Evolutionary conservation across 2,113 vertebrate species (phyloP).

Genomic region (Silurus glanis): DNA sequence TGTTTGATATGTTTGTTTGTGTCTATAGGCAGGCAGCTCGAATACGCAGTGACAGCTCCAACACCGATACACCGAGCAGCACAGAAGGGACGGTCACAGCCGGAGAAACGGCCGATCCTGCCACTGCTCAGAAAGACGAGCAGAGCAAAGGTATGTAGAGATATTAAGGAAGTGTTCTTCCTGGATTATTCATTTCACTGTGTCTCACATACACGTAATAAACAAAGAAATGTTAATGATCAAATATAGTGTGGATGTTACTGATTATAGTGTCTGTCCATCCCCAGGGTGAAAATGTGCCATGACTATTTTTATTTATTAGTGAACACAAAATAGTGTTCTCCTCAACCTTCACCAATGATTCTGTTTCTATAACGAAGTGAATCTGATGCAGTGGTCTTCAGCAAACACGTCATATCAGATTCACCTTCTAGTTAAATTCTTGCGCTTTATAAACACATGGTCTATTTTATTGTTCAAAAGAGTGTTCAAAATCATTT

Average conservation of each 20-base stretch:
- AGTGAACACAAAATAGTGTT: not conserved
- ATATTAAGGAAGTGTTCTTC: not conserved
- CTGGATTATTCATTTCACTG: not conserved
- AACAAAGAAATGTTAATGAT: not conserved
- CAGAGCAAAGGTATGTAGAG: constrained; percentile 73
- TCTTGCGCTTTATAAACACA: too few species aligned
- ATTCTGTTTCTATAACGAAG: not conserved
- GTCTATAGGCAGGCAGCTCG: constrained; percentile 73
- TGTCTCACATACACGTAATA: not conserved
- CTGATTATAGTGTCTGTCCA: not conserved
- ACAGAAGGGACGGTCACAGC: constrained; percentile 57
- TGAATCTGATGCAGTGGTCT: not conserved
- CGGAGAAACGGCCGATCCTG: constrained; percentile 59
- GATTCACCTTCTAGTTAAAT: not conserved
- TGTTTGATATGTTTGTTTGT: not conserved
- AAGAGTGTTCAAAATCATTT: too few species aligned
- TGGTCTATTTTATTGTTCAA: too few species aligned
- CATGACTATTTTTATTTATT: not conserved
- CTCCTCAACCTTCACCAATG: not conserved
- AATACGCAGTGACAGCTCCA: constrained; percentile 80
- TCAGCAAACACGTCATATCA: not conserved
- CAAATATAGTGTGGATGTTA: not conserved
- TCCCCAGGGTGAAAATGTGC: not conserved
- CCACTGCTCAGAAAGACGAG: constrained; percentile 56
- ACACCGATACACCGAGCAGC: constrained; percentile 61